A percentile compares a stretch with the other conserved stretches of the same genome.
phyloP scores from a whole-genome alignment of 2,797 vertebrate genomes.

The Xenops minutus region DNA sequence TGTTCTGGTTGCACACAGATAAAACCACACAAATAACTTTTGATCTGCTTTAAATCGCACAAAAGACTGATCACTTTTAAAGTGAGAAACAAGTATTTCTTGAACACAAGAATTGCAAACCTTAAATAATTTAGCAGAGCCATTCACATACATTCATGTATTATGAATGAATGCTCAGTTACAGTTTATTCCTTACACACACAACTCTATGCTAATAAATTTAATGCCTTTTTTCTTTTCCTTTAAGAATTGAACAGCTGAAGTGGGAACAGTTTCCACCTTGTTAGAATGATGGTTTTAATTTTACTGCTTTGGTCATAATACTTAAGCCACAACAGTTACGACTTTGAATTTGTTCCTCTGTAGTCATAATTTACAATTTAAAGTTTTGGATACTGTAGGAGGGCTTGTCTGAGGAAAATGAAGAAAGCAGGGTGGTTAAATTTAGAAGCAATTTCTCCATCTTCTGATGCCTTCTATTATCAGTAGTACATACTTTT shows the following conservation, averaged over 20 bases:
- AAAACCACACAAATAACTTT: background rate
- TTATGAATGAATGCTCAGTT: constrained; percentile 4
- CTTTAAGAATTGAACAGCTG: background rate
- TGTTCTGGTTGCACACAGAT: background rate
- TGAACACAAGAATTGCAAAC: background rate
- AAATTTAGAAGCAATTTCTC: background rate
- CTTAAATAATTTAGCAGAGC: constrained; percentile 32
- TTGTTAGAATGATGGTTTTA: background rate
- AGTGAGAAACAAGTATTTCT: constrained; percentile 5
- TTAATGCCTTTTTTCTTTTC: background rate
- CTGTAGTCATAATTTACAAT: background rate
- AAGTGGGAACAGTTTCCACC: background rate
- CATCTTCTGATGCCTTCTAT: background rate
- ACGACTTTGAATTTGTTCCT: background rate
- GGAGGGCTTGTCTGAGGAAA: background rate
- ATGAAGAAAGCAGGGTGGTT: background rate
- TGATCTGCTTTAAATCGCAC: background rate
- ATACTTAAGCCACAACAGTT: background rate
- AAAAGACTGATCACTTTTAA: background rate
- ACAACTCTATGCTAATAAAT: background rate
- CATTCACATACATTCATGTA: background rate
- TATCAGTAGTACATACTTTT: background rate
- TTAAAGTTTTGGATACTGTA: background rate
- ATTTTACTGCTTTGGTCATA: background rate
- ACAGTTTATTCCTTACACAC: background rate